Evolutionary conservation across 2,797 vertebrate species (phyloP).

Genomic region (Leptodactylus fallax): DNA sequence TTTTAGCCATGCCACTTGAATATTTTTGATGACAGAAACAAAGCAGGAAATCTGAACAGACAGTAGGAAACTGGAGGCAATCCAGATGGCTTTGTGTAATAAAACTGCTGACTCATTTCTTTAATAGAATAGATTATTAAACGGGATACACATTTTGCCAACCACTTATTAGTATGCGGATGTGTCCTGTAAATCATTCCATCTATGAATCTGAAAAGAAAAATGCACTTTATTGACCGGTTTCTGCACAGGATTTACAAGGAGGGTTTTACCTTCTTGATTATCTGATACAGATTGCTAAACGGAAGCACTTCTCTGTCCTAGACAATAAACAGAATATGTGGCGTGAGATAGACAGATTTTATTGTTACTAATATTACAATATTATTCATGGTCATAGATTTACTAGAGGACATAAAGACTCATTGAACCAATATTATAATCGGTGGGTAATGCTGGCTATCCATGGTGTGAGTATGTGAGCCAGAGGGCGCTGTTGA

Average conservation of each 20-base stretch:
- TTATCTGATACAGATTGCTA: neutral
- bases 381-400: neutral
- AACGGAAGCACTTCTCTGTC: neutral
- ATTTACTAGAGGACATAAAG: neutral
- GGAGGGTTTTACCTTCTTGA: neutral
- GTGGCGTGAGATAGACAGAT: neutral
- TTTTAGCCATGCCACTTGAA: constrained; percentile 20
- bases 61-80: neutral
- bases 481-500: too few relatives aligned
- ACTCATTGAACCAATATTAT: neutral
- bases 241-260: neutral
- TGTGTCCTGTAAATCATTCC: constrained; percentile 11
- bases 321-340: neutral
- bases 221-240: constrained; percentile 30
- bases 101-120: constrained; percentile 45
- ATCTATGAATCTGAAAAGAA: neutral
- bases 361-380: constrained; percentile 1
- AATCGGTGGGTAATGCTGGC: too few relatives aligned
- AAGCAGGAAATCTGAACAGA: constrained; percentile 16
- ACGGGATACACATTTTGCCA: constrained; percentile 22
- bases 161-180: constrained; percentile 19
- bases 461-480: too few relatives aligned
- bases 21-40: neutral
- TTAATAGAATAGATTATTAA: constrained; percentile 32
- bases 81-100: constrained; percentile 19